phyloP scores from a whole-genome alignment of 2,888 invertebrate species.

The Adelphocoris suturalis region DNA sequence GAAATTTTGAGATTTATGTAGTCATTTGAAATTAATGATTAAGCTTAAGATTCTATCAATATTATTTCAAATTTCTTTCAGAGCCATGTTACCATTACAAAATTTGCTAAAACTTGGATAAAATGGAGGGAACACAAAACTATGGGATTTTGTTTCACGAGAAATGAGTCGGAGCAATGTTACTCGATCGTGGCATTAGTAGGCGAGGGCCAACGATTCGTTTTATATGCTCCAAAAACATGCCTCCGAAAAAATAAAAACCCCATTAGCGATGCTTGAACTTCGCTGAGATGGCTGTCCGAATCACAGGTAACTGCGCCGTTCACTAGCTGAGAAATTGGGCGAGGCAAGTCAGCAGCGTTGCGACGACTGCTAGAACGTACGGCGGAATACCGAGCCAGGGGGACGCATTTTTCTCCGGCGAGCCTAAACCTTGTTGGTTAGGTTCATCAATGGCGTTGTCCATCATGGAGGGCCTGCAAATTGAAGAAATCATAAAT shows the following conservation, averaged over 20 bases:
- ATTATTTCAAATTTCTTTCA: not conserved
- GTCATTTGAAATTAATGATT: not conserved
- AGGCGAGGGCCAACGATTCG: not conserved
- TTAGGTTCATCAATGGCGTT: conserved; percentile 82
- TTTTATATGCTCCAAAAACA: not conserved
- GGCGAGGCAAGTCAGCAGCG: not conserved
- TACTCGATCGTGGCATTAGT: not conserved
- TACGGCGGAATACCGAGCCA: not conserved
- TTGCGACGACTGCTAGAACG: not conserved
- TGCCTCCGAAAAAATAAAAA: not conserved
- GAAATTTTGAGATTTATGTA: not conserved
- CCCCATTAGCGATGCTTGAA: not conserved
- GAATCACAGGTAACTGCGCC: not conserved
- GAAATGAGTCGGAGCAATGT: not conserved
- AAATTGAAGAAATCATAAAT: not conserved
- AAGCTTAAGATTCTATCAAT: not conserved
- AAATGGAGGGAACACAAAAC: not conserved
- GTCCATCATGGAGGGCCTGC: conserved; percentile 77
- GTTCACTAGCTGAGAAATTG: conserved; percentile 8
- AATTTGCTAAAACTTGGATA: not conserved
- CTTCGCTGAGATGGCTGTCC: not conserved
- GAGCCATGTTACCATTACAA: not conserved
- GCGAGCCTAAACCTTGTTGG: conserved; percentile 80
- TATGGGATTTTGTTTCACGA: not conserved
- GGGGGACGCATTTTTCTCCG: conserved; percentile 4